Percentiles rank a stretch among this genome's conserved stretches.
Evolutionary conservation across 2,113 vertebrate genomes (phyloP).

Genomic region (Hippocampus mohnikei): DNA sequence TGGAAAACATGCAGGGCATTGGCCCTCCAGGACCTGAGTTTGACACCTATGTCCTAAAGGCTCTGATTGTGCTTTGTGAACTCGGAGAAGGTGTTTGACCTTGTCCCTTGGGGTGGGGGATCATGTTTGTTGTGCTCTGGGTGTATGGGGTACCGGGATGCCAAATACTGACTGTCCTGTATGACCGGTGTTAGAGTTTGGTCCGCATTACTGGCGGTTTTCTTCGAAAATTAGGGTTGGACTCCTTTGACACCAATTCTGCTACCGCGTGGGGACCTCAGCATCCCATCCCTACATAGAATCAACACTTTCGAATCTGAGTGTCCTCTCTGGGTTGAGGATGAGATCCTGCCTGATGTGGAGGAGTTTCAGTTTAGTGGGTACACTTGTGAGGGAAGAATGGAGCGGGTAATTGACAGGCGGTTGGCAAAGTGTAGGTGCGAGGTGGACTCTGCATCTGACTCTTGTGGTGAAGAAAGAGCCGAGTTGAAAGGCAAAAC

Average conservation of each 20-base stretch:
- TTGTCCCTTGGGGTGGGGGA: not conserved
- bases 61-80: not conserved
- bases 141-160: not conserved
- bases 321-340: no score
- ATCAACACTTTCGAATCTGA: not conserved
- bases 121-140: not conserved
- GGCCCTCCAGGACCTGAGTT: no score
- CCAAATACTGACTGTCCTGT: not conserved
- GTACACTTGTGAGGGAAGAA: no score
- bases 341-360: no score
- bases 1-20: no score
- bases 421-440: not conserved
- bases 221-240: not conserved
- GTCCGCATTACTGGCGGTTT: not conserved
- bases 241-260: not conserved
- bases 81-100: not conserved
- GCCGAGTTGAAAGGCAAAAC: no score
- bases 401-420: no score
- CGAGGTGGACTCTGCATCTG: no score
- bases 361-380: no score
- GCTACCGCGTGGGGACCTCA: no score
- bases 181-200: not conserved
- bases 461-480: no score
- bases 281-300: not conserved
- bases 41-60: no score